phyloP scores from a whole-genome alignment of 2,888 invertebrate genomes.

The Hermaeophaga mercurialis region DNA sequence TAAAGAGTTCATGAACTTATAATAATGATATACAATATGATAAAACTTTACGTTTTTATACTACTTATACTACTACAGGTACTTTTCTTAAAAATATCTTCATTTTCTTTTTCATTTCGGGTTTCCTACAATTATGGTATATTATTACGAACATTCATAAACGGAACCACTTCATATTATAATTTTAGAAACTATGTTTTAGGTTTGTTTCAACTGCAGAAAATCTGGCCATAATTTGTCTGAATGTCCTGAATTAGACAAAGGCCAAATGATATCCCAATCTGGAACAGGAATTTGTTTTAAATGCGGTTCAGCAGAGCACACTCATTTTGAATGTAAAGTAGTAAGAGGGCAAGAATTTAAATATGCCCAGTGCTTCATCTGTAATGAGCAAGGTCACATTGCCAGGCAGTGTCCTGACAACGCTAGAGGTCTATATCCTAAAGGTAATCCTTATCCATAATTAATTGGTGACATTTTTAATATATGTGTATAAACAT shows the following conservation, averaged over 20 bases:
- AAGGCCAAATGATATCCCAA: constrained; percentile 55
- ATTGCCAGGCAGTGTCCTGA: constrained; percentile 87
- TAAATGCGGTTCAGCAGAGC: constrained; percentile 90
- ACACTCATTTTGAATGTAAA: constrained; percentile 75
- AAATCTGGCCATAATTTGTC: constrained; percentile 80
- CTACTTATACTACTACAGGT: too few relatives aligned
- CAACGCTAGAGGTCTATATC: constrained; percentile 82
- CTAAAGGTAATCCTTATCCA: constrained; percentile 64
- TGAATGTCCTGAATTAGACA: constrained; percentile 75
- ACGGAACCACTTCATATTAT: too few relatives aligned
- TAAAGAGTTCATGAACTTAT: too few relatives aligned
- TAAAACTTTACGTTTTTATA: too few relatives aligned
- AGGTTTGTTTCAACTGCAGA: constrained; percentile 80
- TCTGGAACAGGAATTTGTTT: constrained; percentile 76
- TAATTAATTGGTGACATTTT: too few relatives aligned
- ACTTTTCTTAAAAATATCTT: too few relatives aligned
- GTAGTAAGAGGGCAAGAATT: constrained; percentile 70
- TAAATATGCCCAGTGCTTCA: constrained; percentile 85
- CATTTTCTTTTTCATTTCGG: too few relatives aligned
- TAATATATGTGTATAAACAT: too few relatives aligned
- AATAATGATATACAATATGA: too few relatives aligned
- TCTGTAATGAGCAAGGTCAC: constrained; percentile 87
- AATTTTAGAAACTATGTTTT: too few relatives aligned
- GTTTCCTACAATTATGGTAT: too few relatives aligned
- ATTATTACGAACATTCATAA: too few relatives aligned